A percentile compares a stretch with the other conserved stretches of the same genome.
These are phyloP conservation scores for Drosophila pseudoobscura DNA, from an alignment of 1,140 invertebrate genomes.

Conservation along the genomic window DNA sequence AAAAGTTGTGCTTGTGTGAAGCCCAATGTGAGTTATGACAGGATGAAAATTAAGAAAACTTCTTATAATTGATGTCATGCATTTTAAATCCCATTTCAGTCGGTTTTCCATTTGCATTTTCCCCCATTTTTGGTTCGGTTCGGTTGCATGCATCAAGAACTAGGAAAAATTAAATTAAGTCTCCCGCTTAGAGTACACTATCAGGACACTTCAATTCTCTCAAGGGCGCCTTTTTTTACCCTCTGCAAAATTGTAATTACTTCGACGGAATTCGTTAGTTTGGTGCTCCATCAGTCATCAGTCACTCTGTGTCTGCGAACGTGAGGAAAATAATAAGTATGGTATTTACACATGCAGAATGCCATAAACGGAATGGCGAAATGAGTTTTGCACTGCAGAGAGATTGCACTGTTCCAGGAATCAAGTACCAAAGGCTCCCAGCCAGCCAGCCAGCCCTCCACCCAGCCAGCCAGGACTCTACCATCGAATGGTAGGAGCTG, in stretches of 20 bases:
- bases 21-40: constrained; percentile 69
- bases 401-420: constrained; percentile 22
- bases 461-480: no score
- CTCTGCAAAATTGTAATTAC: constrained; percentile 40
- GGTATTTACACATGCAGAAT: constrained; percentile 54
- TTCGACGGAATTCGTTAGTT: constrained; percentile 52
- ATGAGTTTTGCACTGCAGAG: constrained; percentile 1
- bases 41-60: constrained; percentile 72
- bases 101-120: constrained; percentile 41
- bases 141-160: constrained; percentile 3
- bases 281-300: constrained; percentile 31
- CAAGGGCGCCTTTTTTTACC: not conserved
- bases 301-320: constrained; percentile 12
- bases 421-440: constrained; percentile 23
- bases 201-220: no score
- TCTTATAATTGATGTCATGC: constrained; percentile 79
- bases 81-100: constrained; percentile 60
- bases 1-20: constrained; percentile 53
- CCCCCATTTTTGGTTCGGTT: not conserved
- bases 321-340: constrained; percentile 35
- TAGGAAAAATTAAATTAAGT: no score
- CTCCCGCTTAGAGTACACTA: no score
- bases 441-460: constrained; percentile 4
- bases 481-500: constrained; percentile 6
- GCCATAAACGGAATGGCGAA: constrained; percentile 38